Base-by-base conservation (phyloP, 2,113 vertebrate genomes). In the Caloenas nicobarica region DNA sequence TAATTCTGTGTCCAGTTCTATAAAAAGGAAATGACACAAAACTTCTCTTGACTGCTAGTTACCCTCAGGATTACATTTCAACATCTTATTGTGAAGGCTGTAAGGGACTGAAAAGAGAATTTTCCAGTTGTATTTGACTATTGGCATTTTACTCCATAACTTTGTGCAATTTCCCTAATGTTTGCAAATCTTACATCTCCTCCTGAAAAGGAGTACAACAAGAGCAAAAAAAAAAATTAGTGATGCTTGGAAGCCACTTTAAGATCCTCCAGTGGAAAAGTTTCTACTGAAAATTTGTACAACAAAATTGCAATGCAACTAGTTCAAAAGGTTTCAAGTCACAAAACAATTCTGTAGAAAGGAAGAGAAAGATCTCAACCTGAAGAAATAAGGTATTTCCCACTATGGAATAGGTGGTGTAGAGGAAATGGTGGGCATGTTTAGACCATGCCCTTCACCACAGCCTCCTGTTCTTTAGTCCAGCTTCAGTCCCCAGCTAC, bases 371-470 rank as follows among this genome's bases (percentile, higher is more conserved):
- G 28, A 26, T 14, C 5, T 48, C 26, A 71, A 10, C 4, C 46
- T 38, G 28, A 71, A 74, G 25, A 62, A 17, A 25, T 28, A 50
- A 61, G 9, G 4, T 25, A 58, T 9, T 81, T 5, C 18, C 3
- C 1, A 1, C 0, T 33, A 31, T 9, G 9, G 12, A 81, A 11
- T 4, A 42, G 0, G 0, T 17, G 4, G 1, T 29, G 11, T 38
- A 48, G 61, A 70, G 16, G 8, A 76, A 86, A 19, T 2, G 28
- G 25, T 24, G 10, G 5, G 5, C 9, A 18, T 10, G 4, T 42
- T 81, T 58, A 29, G 26, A 61, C 19, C 19, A 34, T 23, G 16
- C 13, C 26, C 31, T 58, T 89, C 48, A 74, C 10, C 34, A 69
- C 23, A 69, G 8, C 29, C 60, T 91, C 33, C 46, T 61, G 5